Conservation (phyloP, 2,888 invertebrate genomes). For the Conomelus anceps region DNA sequence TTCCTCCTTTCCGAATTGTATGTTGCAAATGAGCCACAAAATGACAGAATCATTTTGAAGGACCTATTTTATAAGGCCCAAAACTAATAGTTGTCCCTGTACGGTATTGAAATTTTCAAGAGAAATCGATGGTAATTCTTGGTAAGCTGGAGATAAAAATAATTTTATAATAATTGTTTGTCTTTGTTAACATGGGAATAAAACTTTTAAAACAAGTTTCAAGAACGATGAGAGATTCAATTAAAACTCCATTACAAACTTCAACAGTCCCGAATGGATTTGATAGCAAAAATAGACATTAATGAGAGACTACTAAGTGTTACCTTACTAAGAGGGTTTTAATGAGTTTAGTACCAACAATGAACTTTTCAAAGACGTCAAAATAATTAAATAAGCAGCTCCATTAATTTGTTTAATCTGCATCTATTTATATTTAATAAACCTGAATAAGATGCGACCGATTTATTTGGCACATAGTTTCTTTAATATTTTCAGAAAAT, state of each 20-base stretch:
- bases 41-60: too few species aligned
- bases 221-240: neutral
- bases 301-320: too few species aligned
- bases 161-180: neutral
- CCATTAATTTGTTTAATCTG: neutral
- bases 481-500: too few species aligned
- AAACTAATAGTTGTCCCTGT: neutral
- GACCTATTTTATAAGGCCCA: too few species aligned
- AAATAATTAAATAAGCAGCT: neutral
- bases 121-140: neutral
- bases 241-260: neutral
- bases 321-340: neutral
- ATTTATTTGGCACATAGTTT: too few species aligned
- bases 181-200: neutral
- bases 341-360: neutral
- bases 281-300: neutral
- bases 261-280: neutral
- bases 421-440: too few species aligned
- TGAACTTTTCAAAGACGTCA: neutral
- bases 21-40: too few species aligned
- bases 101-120: too few species aligned
- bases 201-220: neutral
- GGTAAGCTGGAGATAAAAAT: neutral
- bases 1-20: too few species aligned
- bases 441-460: too few species aligned